A percentile compares a stretch with the other conserved stretches of the same genome.
Conservation (phyloP, 1,140 invertebrate species). For the Drosophila pruinosa region DNA sequence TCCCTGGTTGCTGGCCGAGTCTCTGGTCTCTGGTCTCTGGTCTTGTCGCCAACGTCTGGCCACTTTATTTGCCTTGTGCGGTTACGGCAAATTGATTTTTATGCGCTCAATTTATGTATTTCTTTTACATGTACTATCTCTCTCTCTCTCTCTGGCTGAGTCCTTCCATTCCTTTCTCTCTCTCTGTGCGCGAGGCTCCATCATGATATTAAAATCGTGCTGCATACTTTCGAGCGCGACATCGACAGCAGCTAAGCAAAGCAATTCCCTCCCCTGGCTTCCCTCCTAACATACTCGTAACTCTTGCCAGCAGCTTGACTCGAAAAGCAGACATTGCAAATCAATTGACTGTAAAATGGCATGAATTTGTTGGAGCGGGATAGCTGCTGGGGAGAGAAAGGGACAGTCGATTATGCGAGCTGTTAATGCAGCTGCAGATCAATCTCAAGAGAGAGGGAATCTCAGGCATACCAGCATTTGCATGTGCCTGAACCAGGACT, state of each 20-base stretch:
- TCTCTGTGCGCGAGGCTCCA: neutral
- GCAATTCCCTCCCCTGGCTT: neutral
- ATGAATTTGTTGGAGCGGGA: conserved; percentile 30
- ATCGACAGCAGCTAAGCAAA: too few species aligned
- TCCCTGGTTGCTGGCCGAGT: neutral
- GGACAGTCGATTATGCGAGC: neutral
- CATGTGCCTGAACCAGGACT: conserved; percentile 2
- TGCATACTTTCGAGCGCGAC: conserved; percentile 15
- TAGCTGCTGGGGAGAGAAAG: neutral
- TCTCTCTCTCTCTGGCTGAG: neutral
- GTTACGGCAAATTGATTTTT: conserved; percentile 79
- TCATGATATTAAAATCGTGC: conserved; percentile 20
- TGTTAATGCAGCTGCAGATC: neutral
- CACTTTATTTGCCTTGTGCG: conserved; percentile 67
- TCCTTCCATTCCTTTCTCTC: neutral
- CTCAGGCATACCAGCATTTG: too few species aligned
- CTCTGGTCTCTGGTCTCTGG: conserved; percentile 2
- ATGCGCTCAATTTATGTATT: conserved; percentile 73
- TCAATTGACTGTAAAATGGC: conserved; percentile 71
- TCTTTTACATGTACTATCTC: conserved; percentile 23
- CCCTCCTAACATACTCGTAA: neutral
- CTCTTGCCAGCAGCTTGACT: neutral
- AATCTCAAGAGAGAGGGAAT: neutral
- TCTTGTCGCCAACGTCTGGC: conserved; percentile 3
- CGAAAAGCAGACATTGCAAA: conserved; percentile 38